Evolutionary conservation across 2,113 vertebrate species (phyloP).

Genomic region (Myanophis thanlyinensis): DNA sequence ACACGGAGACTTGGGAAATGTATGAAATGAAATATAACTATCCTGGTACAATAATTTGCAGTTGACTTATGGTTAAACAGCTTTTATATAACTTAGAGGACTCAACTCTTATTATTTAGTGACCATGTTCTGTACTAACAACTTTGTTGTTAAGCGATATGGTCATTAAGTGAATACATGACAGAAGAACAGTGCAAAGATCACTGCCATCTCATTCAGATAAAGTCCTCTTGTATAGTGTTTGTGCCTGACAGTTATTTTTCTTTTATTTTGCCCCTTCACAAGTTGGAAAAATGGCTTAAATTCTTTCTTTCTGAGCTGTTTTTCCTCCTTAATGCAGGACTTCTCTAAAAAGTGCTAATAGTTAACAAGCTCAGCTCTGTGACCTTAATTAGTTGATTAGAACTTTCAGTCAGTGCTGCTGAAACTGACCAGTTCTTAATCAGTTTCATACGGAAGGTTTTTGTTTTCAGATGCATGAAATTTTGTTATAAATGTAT

Average conservation of each 20-base stretch:
- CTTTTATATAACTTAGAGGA: background rate
- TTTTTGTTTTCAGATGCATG: background rate
- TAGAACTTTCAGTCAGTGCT: background rate
- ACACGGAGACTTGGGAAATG: background rate
- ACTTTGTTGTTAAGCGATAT: background rate
- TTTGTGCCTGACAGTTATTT: background rate
- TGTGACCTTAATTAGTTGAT: background rate
- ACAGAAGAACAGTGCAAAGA: background rate
- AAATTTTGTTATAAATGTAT: background rate
- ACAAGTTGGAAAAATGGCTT: background rate
- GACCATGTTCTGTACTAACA: background rate
- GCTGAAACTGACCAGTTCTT: background rate
- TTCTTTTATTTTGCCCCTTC: background rate
- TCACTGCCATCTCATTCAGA: background rate
- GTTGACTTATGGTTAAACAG: background rate
- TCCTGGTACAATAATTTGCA: background rate
- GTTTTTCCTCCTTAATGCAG: background rate
- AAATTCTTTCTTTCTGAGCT: background rate
- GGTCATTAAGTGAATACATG: background rate
- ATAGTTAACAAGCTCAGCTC: background rate
- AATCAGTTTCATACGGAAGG: background rate
- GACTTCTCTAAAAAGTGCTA: background rate
- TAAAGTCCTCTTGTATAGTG: background rate
- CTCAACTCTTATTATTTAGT: background rate
- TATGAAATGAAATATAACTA: background rate